Evolutionary conservation across 2,888 invertebrate species (phyloP), one percentile per base, ranked within the genome.

Genomic region (Agrochola macilenta): DNA sequence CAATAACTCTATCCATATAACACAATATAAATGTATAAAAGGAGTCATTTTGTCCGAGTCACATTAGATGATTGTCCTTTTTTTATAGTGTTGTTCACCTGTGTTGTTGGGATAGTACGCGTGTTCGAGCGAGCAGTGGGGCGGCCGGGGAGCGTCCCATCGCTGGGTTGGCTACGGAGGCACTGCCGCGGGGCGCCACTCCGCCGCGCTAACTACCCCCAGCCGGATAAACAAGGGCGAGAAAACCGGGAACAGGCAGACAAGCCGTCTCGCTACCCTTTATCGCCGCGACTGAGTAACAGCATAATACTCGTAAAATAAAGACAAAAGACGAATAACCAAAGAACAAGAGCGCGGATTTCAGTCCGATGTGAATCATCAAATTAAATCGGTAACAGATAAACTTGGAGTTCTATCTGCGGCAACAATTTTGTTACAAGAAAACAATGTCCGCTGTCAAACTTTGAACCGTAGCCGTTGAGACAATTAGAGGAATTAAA

Each of bases 11-110:
- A 95, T 95, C 94, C 94, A 95, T 92, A 95, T 93, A 90, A 95
- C 96, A 95, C 95, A 94, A 90, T 96, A 96, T 91, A 96, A 95
- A 96, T 95, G 94, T 96, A 96, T 93, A 95, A 96, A 96, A 96
- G 95, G 93, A 94, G 96, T 95, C 96, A 96, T 96, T 94, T 94
- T 95, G 90, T 90, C 90, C 88, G 81, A 88, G 86, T 94, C 91
- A 93, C 93, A 93, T 93, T 90, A 90, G 92, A 91, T 79, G 79
- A 84, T 76, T 87, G 87, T 89, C 83, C 85, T 83, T 89, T 89
- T 58, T 89, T 88, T 82, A 82, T 79, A 84, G 68, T 85, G 84
- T 88, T 90, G 84, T 95, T 96, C 95, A 96, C 94, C 93, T 95
- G 92, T 92, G 91, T 90, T 89, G 90, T 88, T 88, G 89, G 84